Conservation (phyloP, 2,113 vertebrate species). For the Hemiscyllium ocellatum region DNA sequence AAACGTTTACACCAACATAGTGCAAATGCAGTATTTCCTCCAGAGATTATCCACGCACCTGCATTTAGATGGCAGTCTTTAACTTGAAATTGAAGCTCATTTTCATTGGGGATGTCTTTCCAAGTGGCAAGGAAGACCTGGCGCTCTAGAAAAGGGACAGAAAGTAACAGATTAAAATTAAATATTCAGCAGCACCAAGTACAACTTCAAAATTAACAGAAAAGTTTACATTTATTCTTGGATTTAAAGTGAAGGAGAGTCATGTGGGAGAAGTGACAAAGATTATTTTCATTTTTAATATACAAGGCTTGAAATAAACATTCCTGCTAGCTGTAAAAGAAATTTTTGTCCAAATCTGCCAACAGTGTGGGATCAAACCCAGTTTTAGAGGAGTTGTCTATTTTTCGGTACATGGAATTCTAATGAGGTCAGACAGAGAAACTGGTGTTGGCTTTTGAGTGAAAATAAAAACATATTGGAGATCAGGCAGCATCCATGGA, state of each 20-base stretch:
- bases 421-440: not conserved
- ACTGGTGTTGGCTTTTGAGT: not conserved
- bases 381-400: not conserved
- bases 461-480: no score
- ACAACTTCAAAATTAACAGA: not conserved
- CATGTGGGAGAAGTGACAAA: no score
- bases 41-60: constrained; percentile 57
- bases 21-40: not conserved
- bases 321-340: not conserved
- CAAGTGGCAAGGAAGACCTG: constrained; percentile 97
- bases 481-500: no score
- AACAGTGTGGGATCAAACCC: not conserved
- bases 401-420: not conserved
- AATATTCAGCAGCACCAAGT: not conserved
- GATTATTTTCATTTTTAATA: not conserved
- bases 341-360: not conserved
- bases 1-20: not conserved
- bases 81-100: constrained; percentile 97
- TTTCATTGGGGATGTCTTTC: constrained; percentile 98
- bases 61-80: constrained; percentile 97
- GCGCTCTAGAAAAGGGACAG: constrained; percentile 64
- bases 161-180: not conserved
- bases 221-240: not conserved
- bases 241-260: not conserved
- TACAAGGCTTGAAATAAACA: not conserved